Percentiles rank a stretch among this genome's conserved stretches.
These are phyloP conservation scores for Calycopis cecrops DNA, from an alignment of 1,140 invertebrate species.

Conservation along the genomic window DNA sequence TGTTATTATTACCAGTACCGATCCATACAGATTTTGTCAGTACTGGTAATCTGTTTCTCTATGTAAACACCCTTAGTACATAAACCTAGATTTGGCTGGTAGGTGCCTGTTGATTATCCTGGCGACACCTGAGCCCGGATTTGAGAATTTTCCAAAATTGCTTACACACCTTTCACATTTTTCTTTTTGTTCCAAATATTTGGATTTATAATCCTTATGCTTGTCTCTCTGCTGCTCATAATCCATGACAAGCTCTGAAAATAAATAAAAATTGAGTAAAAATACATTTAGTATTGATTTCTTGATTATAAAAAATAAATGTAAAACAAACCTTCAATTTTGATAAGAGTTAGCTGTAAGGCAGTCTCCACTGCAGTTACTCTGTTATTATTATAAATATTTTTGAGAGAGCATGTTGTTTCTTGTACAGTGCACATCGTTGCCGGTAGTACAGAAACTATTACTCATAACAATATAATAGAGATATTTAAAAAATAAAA, in stretches of 20 bases:
- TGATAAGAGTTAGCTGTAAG: constrained; percentile 29
- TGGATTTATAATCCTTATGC: constrained; percentile 31
- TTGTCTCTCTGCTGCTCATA: constrained; percentile 33
- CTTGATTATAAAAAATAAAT: not conserved
- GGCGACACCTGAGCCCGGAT: no score
- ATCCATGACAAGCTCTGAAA: constrained; percentile 42
- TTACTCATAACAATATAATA: no score
- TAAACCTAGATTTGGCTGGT: no score
- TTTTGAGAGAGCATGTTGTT: not conserved
- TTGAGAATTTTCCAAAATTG: no score
- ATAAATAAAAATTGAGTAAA: not conserved
- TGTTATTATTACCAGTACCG: no score
- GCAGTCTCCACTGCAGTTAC: constrained; percentile 28
- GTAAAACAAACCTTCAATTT: constrained; percentile 34
- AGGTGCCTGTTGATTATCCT: no score
- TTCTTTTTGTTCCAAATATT: constrained; percentile 32
- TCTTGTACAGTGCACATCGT: constrained; percentile 1
- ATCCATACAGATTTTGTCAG: no score
- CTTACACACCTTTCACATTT: constrained; percentile 42
- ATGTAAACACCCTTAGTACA: no score
- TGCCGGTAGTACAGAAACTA: no score
- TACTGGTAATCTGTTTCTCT: no score
- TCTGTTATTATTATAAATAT: constrained; percentile 10
- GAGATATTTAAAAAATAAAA: no score
- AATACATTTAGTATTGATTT: not conserved